Evolutionary conservation across 2,113 vertebrate species (phyloP).

Genomic region (Ailurus styani): DNA sequence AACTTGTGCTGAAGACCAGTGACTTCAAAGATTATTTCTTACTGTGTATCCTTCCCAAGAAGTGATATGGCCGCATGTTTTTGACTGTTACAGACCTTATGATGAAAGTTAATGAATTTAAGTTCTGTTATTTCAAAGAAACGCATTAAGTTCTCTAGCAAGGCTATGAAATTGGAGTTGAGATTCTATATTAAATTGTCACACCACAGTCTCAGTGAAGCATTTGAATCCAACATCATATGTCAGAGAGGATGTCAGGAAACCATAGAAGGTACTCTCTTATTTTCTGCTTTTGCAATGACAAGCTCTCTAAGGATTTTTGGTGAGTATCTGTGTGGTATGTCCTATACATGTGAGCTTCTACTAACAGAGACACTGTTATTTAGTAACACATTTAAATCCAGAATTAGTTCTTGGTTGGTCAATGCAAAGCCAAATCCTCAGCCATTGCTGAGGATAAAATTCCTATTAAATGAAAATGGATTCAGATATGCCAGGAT

Average conservation of each 20-base stretch:
- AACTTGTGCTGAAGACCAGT: not conserved
- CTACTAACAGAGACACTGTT: not conserved
- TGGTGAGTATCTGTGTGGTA: not conserved
- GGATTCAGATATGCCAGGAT: not conserved
- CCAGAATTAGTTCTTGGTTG: not conserved
- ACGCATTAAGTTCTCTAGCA: not conserved
- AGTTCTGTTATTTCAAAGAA: not conserved
- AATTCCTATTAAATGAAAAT: not conserved
- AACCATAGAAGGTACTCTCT: not conserved
- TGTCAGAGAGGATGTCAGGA: not conserved
- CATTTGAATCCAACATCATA: conserved; percentile 13
- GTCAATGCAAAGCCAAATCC: not conserved
- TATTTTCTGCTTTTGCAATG: not conserved
- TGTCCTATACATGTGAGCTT: not conserved
- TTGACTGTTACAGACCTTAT: not conserved
- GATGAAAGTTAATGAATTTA: conserved; percentile 38
- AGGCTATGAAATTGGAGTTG: conserved; percentile 6
- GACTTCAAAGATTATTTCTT: not conserved
- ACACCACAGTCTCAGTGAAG: not conserved
- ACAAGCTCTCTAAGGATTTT: not conserved
- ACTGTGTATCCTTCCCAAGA: not conserved
- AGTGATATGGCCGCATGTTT: not conserved
- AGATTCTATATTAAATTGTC: conserved; percentile 13
- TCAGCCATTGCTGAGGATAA: not conserved
- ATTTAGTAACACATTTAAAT: conserved; percentile 5